phyloP scores from a whole-genome alignment of 2,113 vertebrate genomes.

The Epinephelus moara region DNA sequence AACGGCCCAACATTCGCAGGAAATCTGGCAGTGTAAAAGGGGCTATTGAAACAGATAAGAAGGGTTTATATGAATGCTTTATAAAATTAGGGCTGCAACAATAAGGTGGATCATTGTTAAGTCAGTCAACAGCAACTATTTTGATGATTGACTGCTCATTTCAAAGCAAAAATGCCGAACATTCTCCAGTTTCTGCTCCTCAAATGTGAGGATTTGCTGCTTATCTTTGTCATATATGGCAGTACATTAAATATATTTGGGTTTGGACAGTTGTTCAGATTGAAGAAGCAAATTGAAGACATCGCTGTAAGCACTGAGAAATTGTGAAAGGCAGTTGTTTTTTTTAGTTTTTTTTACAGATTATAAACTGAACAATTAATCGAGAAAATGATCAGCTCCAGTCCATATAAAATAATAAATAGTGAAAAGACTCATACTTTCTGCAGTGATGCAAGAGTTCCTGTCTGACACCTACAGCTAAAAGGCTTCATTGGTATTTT shows the following conservation, averaged over 20 bases:
- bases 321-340: no score
- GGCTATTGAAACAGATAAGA: background rate
- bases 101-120: background rate
- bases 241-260: background rate
- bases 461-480: background rate
- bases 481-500: constrained; percentile 6
- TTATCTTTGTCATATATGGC: background rate
- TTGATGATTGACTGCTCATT: background rate
- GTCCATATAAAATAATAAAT: background rate
- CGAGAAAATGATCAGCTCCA: background rate
- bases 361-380: background rate
- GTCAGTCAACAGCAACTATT: background rate
- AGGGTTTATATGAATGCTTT: background rate
- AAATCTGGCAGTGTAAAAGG: no score
- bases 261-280: background rate
- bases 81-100: background rate
- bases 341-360: no score
- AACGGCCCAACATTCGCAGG: no score
- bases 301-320: no score
- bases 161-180: background rate
- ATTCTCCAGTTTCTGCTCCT: background rate
- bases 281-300: no score
- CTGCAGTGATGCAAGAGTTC: background rate
- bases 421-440: background rate
- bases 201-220: background rate